Conservation (phyloP, 1,140 invertebrate genomes). For the Hormaphis cornu region DNA sequence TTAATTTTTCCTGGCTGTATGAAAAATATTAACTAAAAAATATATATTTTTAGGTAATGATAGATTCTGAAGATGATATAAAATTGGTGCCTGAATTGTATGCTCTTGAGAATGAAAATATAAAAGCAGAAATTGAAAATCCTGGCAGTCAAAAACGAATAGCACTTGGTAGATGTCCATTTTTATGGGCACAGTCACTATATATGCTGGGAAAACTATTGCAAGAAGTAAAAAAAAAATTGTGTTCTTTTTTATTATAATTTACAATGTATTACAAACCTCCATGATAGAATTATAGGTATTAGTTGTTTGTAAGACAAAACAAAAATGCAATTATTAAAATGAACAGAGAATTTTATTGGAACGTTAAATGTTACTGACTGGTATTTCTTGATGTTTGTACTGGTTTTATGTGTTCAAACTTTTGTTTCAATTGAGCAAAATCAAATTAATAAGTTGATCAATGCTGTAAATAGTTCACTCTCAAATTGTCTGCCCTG, state of each 20-base stretch:
- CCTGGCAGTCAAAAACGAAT: slow-evolving; percentile 81
- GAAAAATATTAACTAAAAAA: neutral
- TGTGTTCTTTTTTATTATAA: slow-evolving; percentile 22
- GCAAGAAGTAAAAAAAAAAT: slow-evolving; percentile 75
- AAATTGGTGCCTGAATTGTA: slow-evolving; percentile 92
- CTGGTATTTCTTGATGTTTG: too few relatives aligned
- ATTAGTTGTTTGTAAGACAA: too few relatives aligned
- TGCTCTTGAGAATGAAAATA: slow-evolving; percentile 73
- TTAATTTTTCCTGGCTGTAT: neutral
- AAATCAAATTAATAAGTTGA: too few relatives aligned
- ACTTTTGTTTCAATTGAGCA: too few relatives aligned
- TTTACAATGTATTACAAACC: neutral
- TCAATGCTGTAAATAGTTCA: too few relatives aligned
- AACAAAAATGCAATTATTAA: too few relatives aligned
- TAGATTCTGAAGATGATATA: slow-evolving; percentile 78
- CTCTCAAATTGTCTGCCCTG: too few relatives aligned
- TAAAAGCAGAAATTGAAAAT: slow-evolving; percentile 72
- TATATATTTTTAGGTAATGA: slow-evolving; percentile 52
- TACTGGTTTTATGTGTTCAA: too few relatives aligned
- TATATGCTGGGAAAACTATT: slow-evolving; percentile 91
- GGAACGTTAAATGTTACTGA: too few relatives aligned
- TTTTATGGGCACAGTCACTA: slow-evolving; percentile 96
- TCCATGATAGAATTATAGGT: neutral
- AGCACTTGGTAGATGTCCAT: slow-evolving; percentile 82
- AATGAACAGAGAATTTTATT: too few relatives aligned